phyloP scores from a whole-genome alignment of 1,140 invertebrate species.

The Chrysomallon squamiferum region DNA sequence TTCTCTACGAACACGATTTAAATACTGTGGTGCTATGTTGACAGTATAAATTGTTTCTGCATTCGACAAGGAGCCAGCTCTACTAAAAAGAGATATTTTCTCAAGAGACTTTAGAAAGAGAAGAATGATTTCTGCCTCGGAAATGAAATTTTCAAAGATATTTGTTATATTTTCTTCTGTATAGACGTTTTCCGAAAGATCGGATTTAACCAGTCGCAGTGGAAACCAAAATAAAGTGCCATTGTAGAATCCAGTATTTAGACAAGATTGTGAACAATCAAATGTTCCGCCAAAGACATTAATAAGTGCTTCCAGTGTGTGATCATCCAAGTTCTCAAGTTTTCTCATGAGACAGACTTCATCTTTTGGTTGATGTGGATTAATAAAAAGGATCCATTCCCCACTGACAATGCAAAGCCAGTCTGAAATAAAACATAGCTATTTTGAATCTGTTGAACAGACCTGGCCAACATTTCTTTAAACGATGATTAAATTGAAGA shows the following conservation, averaged over 20 bases:
- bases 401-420: constrained; percentile 47
- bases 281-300: constrained; percentile 16
- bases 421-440: constrained; percentile 26
- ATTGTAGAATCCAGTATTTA: constrained; percentile 13
- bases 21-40: background rate
- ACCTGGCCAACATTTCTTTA: no score
- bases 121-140: constrained; percentile 21
- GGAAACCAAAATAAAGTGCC: constrained; percentile 52
- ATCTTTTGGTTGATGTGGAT: constrained; percentile 35
- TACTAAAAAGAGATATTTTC: constrained; percentile 1
- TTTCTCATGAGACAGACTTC: constrained; percentile 4
- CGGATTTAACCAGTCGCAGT: constrained; percentile 18
- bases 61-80: background rate
- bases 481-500: no score
- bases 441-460: no score
- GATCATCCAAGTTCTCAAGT: constrained; percentile 7
- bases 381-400: constrained; percentile 33
- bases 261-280: constrained; percentile 15
- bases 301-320: constrained; percentile 4
- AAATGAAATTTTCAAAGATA: constrained; percentile 28
- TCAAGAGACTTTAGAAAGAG: constrained; percentile 11
- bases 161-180: constrained; percentile 20
- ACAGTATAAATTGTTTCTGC: background rate
- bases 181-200: constrained; percentile 29
- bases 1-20: background rate